These are phyloP conservation scores for Dinomys branickii DNA, from an alignment of 2,113 vertebrate species.

Conservation along the genomic window DNA sequence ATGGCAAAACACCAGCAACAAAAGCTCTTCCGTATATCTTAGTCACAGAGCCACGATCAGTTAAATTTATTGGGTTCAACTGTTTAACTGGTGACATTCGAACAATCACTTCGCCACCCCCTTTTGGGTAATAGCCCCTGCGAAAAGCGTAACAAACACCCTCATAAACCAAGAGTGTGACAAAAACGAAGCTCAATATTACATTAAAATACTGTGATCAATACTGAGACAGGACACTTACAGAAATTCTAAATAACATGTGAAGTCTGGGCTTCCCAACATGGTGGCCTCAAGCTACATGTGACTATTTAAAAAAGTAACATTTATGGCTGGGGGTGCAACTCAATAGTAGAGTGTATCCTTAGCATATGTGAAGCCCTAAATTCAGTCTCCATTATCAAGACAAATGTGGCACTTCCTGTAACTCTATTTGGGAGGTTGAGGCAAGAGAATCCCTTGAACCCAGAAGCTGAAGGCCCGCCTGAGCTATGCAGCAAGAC, in stretches of 20 bases:
- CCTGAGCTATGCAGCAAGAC: neutral
- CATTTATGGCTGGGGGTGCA: neutral
- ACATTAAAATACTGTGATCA: neutral
- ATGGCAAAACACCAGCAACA: constrained; percentile 95
- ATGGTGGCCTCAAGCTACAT: neutral
- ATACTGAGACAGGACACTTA: neutral
- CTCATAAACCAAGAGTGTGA: neutral
- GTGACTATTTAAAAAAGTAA: neutral
- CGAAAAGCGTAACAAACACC: constrained; percentile 53
- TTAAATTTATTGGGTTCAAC: constrained; percentile 92
- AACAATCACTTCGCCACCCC: constrained; percentile 93
- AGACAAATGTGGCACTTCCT: neutral
- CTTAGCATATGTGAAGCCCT: neutral
- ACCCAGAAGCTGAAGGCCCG: neutral
- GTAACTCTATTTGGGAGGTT: neutral
- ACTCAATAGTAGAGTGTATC: neutral
- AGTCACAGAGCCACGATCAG: constrained; percentile 93
- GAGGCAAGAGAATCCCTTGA: neutral
- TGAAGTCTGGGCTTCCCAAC: neutral
- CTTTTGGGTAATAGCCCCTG: constrained; percentile 97
- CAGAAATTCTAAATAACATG: neutral
- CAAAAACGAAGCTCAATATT: neutral
- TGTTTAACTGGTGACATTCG: constrained; percentile 93
- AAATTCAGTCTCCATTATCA: neutral
- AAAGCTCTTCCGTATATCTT: constrained; percentile 96